Evolutionary conservation across 92 coral and sea anemone genomes (phyloP), one percentile per base, ranked within the genome.

Genomic region (Plumapathes pennacea): DNA sequence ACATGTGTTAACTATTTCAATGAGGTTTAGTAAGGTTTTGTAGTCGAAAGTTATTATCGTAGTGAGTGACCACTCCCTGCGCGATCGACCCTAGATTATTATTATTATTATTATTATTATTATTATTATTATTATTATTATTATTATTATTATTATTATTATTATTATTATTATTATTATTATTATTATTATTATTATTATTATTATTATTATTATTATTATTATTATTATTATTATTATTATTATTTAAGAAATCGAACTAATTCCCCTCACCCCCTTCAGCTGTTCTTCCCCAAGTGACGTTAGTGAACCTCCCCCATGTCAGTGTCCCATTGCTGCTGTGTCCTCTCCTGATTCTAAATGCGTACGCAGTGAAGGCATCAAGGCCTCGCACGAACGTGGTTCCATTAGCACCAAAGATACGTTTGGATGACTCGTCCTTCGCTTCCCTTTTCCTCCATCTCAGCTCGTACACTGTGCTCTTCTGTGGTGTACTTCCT

Each of bases 281-380:
- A 0, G 72, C 71, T 9, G 85, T 78, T 59, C 65, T 67, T 22
- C 73, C 67, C 32, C 21, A 52, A 4, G 69, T 70, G 55, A 36
- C 69, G 1, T 37, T 46, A 3, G 73, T 78, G 38, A 78, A 78
- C 41, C 47, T 65, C 3, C 85, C 69, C 79, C 79, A 70, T 2
- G 22, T 43, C n/a, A n/a, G n/a, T n/a, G n/a, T n/a, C 10, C 79
- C 79, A 52, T 65, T 32, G 65, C 47, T 25, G 24, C 46, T 58
- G n/a, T n/a, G n/a, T 7, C 85, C 85, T 20, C 48, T 54, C 27
- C 85, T 57, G 10, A 78, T 42, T 11, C 85, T 57, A 53, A 78
- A 78, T 7, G 27, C 28, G 24, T 78, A 78, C 66, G 37, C 34
- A 10, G 85, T 78, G 64, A 33, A 54, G 0, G 50, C 73, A 37